phyloP scores from a whole-genome alignment of 2,888 invertebrate genomes.

The Trisateles emortualis region DNA sequence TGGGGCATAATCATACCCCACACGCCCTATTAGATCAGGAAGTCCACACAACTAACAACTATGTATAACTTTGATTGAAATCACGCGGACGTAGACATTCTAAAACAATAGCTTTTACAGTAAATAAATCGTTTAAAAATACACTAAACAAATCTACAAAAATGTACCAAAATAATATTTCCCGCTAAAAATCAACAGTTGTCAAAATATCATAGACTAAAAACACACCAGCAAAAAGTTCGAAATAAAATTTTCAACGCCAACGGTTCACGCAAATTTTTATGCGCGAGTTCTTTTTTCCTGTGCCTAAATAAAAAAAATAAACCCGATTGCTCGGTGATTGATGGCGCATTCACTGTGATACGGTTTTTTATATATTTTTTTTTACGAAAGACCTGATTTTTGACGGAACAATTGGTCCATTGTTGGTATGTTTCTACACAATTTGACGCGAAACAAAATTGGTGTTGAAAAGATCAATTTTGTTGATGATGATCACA shows the following conservation, averaged over 20 bases:
- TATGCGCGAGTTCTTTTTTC: constrained; percentile 25
- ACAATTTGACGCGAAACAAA: constrained; percentile 27
- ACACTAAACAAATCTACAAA: background rate
- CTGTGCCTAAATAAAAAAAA: constrained; percentile 24
- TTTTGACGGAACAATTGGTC: constrained; percentile 30
- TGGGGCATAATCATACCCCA: too few species aligned
- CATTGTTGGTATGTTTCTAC: constrained; percentile 40
- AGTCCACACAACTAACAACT: too few species aligned
- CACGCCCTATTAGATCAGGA: too few species aligned
- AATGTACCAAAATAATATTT: constrained; percentile 3
- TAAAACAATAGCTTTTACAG: background rate
- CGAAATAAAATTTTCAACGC: constrained; percentile 1
- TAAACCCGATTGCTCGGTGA: constrained; percentile 36
- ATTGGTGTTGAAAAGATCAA: constrained; percentile 8
- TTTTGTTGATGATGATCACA: constrained; percentile 26
- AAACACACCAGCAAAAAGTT: constrained; percentile 10
- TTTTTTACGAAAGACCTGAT: constrained; percentile 29
- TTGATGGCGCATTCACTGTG: constrained; percentile 42
- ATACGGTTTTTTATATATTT: constrained; percentile 42
- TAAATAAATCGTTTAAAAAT: background rate
- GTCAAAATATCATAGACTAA: constrained; percentile 34
- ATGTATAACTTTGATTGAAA: too few species aligned
- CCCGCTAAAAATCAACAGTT: constrained; percentile 30
- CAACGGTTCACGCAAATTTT: constrained; percentile 10
- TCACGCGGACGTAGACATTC: too few species aligned